Percentiles rank a stretch among this genome's conserved stretches.
Conservation (phyloP, 2,797 vertebrate species). For the Carcharodon carcharias region DNA sequence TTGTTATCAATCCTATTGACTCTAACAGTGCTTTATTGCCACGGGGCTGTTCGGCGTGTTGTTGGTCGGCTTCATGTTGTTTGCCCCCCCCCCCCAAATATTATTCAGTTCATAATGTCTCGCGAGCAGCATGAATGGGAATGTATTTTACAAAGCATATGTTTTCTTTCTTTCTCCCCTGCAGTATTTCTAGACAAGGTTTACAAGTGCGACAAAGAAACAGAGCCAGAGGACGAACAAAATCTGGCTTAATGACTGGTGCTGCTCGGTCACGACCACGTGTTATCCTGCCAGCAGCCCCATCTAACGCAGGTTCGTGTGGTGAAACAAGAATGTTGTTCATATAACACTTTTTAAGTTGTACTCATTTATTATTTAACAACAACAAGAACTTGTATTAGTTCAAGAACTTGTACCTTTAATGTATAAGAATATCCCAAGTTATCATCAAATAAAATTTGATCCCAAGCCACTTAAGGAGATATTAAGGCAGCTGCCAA, state of each 20-base stretch:
- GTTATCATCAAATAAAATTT: too few species aligned
- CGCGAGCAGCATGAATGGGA: not conserved
- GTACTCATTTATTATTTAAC: not conserved
- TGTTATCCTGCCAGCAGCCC: slow-evolving; percentile 17
- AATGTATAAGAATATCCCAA: not conserved
- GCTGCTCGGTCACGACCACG: slow-evolving; percentile 2
- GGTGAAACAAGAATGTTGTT: not conserved
- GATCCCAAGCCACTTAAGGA: too few species aligned
- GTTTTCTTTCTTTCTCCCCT: not conserved
- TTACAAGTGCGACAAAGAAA: slow-evolving; percentile 8
- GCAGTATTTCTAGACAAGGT: not conserved
- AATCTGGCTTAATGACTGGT: not conserved
- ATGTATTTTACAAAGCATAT: not conserved
- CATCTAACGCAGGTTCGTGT: slow-evolving; percentile 19
- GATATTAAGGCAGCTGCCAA: not conserved
- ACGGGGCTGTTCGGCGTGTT: too few species aligned
- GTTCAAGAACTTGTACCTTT: not conserved
- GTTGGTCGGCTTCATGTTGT: too few species aligned
- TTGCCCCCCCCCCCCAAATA: too few species aligned
- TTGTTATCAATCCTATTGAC: too few species aligned
- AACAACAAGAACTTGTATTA: not conserved
- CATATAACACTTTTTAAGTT: not conserved
- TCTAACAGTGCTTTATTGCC: too few species aligned
- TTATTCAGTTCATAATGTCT: not conserved
- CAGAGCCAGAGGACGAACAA: slow-evolving; percentile 1